Evolutionary conservation across 2,888 invertebrate genomes (phyloP).

Genomic region (Gastracanthus pulcherrimus): DNA sequence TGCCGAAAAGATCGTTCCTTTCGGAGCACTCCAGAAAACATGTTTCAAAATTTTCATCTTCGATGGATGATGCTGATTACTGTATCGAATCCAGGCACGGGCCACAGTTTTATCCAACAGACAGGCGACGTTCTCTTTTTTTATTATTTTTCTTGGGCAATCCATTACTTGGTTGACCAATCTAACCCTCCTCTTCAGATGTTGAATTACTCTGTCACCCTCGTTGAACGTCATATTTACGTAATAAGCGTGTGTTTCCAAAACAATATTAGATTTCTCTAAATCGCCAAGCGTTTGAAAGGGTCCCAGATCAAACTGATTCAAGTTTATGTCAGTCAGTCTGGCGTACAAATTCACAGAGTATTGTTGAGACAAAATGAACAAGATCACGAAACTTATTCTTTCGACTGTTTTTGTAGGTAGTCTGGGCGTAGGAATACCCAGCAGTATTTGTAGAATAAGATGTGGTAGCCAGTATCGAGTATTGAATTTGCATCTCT

Average conservation of each 20-base stretch:
- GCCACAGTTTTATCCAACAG: constrained; percentile 21
- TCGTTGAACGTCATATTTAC: background rate
- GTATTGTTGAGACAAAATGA: constrained; percentile 20
- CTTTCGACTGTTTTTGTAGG: constrained; percentile 11
- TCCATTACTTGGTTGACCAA: fast-evolving
- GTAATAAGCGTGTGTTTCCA: background rate
- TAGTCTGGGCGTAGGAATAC: background rate
- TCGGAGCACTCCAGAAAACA: constrained; percentile 21
- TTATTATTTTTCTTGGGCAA: constrained; percentile 1
- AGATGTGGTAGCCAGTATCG: constrained; percentile 48
- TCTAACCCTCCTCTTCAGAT: constrained; percentile 30
- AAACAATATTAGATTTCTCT: background rate
- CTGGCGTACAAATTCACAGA: constrained; percentile 42
- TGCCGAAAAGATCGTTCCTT: constrained; percentile 5
- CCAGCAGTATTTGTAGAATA: constrained; percentile 49
- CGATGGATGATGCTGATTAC: background rate
- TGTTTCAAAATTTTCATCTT: constrained; percentile 24
- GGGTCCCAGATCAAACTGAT: background rate
- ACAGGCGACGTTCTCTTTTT: constrained; percentile 35
- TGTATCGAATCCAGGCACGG: background rate
- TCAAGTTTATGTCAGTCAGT: constrained; percentile 4
- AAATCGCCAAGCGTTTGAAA: constrained; percentile 37
- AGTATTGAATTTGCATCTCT: constrained; percentile 34
- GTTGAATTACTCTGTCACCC: background rate
- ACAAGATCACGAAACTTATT: background rate